Base-by-base conservation (phyloP, 2,797 vertebrate species). In the Thalassophryne amazonica region DNA sequence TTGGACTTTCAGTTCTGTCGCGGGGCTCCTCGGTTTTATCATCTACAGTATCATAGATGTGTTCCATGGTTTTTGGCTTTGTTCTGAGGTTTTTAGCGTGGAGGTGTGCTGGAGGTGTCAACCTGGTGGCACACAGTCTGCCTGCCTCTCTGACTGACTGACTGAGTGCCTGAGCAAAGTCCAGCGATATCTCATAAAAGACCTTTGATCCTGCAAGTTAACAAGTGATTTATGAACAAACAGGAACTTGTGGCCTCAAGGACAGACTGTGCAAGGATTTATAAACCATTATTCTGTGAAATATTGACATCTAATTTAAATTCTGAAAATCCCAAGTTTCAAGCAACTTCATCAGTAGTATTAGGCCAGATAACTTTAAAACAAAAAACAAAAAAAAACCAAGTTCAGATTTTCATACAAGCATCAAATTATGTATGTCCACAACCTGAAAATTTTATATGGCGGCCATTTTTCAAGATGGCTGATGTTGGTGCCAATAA, bases 131-230 rank as follows among this genome's bases (percentile, higher is more conserved):
- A 3, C 60, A 53, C 54, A 0, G 61, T 39, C 37, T 29, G 68
- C 36, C 57, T 72, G 74, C 69, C 68, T 58, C 61, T n/a, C n/a
- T 48, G 17, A 21, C 34, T 47, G 55, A 42, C 60, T 64, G 72
- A 64, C 34, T 60, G 60, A 68, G 62, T 38, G 35, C 24, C 14
- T 12, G 74, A 28, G 64, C 68, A 70, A 81, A 78, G 61, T 75
- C 65, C 76, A 77, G 56, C 31, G 65, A 61, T 75, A 63, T 76
- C 69, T 72, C 60, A 61, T 52, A 37, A 70, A 40, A 55, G 87
- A 89, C 82, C 87, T 89, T 89, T 87, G 87, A 70, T 63, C 87
- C 62, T 14, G 17, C 16, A 15, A 68, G 81, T 76, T 83, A 80
- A 80, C 69, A 5, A 41, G 52, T 77, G 53, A 70, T 49, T 39